Base-by-base conservation (phyloP, 2,113 vertebrate genomes). In the Castor canadensis region DNA sequence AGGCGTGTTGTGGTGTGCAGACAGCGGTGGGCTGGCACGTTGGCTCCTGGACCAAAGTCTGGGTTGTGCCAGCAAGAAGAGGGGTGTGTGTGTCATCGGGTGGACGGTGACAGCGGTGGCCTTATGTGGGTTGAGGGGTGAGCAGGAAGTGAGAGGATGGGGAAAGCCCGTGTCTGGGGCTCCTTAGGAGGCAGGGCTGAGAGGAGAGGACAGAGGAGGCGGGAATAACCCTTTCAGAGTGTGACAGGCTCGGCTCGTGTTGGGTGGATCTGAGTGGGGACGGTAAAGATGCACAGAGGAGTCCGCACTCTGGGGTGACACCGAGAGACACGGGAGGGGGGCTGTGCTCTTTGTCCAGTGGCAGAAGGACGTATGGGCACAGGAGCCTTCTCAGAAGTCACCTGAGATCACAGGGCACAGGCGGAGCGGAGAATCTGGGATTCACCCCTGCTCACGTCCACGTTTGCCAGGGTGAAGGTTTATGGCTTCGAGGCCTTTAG, bases 401-500 rank as follows among this genome's bases (percentile, higher is more conserved):
- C 20, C 10, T n/a, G n/a, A 0, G 12, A 8, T 69, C 19, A 20
- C 17, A 47, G 47, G 45, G 17, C 13, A 4, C 12, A 4, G 12
- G 17, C 10, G 60, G 9, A 47, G 47, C 1, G 4, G 32, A 66
- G 47, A 67, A 40, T 47, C 64, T n/a, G n/a, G 56, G 24, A 20
- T 35, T 19, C 20, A 17, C 40, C n/a, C 24, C 1, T 3, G 3
- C 28, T 52, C 28, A 16, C 26, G 10, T 6, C 19, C 32, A 9
- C 9, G 13, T 64, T 24, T 64, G 32, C 62, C 60, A 30, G 20
- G 76, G 20, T 45, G 52, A n/a, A 52, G 73, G 75, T 56, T 11
- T 19, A 19, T 35, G 72, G 64, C 64, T 47, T n/a, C 62, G n/a
- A 60, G 1, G 8, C 49, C 20, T 60, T 13, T 20, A 30, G 38